Conservation (phyloP, 1,140 invertebrate genomes). For the Calycopis cecrops region DNA sequence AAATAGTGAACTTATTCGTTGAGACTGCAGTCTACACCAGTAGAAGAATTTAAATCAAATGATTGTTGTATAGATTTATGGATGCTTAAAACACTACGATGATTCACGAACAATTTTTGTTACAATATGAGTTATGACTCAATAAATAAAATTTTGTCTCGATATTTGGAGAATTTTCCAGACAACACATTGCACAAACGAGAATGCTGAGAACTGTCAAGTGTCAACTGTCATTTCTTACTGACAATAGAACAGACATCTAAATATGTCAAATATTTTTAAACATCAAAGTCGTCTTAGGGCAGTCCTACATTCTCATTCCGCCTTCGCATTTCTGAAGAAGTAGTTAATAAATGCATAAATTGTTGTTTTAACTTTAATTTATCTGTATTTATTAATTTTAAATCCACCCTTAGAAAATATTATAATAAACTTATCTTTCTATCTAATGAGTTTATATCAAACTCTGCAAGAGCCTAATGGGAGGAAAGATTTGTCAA, state of each 20-base stretch:
- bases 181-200: neutral
- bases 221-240: neutral
- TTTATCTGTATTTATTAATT: no score
- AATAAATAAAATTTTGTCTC: constrained; percentile 14
- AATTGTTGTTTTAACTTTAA: no score
- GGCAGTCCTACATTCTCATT: no score
- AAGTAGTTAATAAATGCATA: no score
- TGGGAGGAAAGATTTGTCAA: no score
- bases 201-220: neutral
- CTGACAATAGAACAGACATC: constrained; percentile 1
- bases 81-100: neutral
- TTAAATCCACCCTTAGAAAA: no score
- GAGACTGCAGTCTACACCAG: neutral
- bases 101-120: constrained; percentile 15
- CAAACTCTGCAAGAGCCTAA: no score
- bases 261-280: no score
- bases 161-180: constrained; percentile 25
- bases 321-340: no score
- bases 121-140: constrained; percentile 7
- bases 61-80: neutral
- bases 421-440: no score
- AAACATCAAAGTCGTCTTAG: no score
- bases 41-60: neutral
- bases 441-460: no score
- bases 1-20: neutral